Evolutionary conservation across 1,140 invertebrate species (phyloP).

Genomic region (Drosophila asahinai): DNA sequence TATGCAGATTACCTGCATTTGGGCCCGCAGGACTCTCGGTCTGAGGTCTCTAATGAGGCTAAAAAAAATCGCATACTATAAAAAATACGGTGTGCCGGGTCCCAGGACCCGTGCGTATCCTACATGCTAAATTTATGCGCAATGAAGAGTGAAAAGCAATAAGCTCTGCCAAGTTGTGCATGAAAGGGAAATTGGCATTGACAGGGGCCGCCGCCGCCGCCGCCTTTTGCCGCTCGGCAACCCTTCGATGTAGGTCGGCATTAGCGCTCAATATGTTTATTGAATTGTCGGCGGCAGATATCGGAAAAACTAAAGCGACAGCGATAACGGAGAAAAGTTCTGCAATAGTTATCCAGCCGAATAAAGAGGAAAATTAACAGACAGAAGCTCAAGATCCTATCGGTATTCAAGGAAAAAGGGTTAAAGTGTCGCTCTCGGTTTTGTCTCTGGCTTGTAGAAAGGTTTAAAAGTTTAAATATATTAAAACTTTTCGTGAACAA

Average conservation of each 20-base stretch:
- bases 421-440: background rate
- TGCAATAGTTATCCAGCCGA: background rate
- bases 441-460: background rate
- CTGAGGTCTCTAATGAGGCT: conserved; percentile 63
- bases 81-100: conserved; percentile 12
- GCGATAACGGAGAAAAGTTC: conserved; percentile 10
- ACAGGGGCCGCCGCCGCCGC: conserved; percentile 38
- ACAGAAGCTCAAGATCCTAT: background rate
- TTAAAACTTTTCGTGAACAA: background rate
- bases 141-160: conserved; percentile 81
- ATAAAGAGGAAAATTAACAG: background rate
- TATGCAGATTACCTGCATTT: conserved; percentile 73
- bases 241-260: conserved; percentile 28
- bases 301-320: background rate
- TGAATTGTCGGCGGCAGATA: conserved; percentile 40
- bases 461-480: too few species aligned
- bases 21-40: conserved; percentile 21
- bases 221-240: conserved; percentile 4
- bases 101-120: conserved; percentile 46
- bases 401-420: background rate
- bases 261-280: conserved; percentile 48
- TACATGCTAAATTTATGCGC: conserved; percentile 77
- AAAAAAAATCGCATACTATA: conserved; percentile 59
- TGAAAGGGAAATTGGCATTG: conserved; percentile 79
- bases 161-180: conserved; percentile 80